Percentiles rank a stretch among this genome's conserved stretches.
phyloP scores from a whole-genome alignment of 2,113 vertebrate genomes.

The Labrus mixtus region DNA sequence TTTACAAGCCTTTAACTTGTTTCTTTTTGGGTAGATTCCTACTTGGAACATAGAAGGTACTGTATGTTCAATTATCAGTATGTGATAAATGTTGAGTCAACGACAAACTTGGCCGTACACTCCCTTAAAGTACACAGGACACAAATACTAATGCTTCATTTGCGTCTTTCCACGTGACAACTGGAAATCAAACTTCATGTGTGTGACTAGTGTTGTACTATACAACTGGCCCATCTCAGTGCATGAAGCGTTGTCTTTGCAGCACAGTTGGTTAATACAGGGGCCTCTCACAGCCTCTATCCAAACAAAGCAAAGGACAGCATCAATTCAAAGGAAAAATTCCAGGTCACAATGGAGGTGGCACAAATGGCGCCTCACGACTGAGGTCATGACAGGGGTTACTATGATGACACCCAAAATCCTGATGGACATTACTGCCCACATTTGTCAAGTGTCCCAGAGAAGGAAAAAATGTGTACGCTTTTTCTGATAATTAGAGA shows the following conservation, averaged over 20 bases:
- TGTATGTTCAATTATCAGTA: too few species aligned
- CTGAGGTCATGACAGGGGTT: slow-evolving; percentile 18
- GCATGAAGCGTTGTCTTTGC: slow-evolving; percentile 66
- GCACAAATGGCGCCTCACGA: slow-evolving; percentile 63
- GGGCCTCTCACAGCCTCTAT: slow-evolving; percentile 69
- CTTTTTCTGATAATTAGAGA: too few species aligned
- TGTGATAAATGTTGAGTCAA: not conserved
- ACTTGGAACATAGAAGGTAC: not conserved
- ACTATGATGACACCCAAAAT: not conserved
- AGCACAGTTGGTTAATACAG: slow-evolving; percentile 60
- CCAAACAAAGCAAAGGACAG: slow-evolving; percentile 72
- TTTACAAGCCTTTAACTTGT: not conserved
- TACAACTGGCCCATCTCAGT: slow-evolving; percentile 33
- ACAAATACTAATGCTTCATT: not conserved
- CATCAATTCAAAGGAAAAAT: slow-evolving; percentile 67
- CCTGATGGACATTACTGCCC: not conserved
- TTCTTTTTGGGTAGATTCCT: not conserved
- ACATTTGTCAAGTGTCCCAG: not conserved
- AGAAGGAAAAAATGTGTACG: too few species aligned
- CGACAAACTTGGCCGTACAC: not conserved
- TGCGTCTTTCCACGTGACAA: not conserved
- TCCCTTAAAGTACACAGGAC: not conserved
- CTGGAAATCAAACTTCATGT: not conserved
- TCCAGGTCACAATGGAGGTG: slow-evolving; percentile 78
- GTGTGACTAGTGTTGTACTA: slow-evolving; percentile 5